phyloP scores from a whole-genome alignment of 2,888 invertebrate species.

The Terebella lapidaria region DNA sequence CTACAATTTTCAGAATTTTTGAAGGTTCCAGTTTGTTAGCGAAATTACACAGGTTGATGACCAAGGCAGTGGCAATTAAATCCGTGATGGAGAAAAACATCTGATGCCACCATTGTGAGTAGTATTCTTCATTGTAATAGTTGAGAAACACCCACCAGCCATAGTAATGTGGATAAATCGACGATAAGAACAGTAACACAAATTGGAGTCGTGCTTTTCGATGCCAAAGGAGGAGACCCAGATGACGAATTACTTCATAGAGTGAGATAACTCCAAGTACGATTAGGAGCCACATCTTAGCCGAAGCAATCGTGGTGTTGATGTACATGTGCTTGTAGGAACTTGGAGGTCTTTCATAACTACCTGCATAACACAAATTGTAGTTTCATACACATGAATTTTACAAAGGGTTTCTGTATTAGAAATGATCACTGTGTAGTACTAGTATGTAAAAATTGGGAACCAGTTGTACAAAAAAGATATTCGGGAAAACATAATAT shows the following conservation, averaged over 20 bases:
- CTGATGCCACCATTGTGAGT: slow-evolving; percentile 41
- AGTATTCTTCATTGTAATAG: slow-evolving; percentile 50
- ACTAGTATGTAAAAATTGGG: no score
- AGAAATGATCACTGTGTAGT: no score
- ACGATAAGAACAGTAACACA: slow-evolving; percentile 39
- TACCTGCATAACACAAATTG: no score
- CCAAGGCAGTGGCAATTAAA: slow-evolving; percentile 36
- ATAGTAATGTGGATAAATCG: slow-evolving; percentile 50
- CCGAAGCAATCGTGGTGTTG: slow-evolving; percentile 42
- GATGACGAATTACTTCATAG: slow-evolving; percentile 45
- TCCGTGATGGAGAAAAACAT: slow-evolving; percentile 49
- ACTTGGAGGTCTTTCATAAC: slow-evolving; percentile 46
- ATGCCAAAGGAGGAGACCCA: slow-evolving; percentile 32
- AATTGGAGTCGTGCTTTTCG: slow-evolving; percentile 31
- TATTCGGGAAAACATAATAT: no score
- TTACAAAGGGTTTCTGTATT: no score
- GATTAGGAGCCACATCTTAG: slow-evolving; percentile 39
- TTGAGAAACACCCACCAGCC: slow-evolving; percentile 52
- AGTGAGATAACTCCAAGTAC: slow-evolving; percentile 31
- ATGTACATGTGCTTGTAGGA: slow-evolving; percentile 50
- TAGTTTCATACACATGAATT: no score
- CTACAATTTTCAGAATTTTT: slow-evolving; percentile 43
- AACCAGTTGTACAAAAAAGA: no score
- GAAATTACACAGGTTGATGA: slow-evolving; percentile 39
- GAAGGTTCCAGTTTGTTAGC: slow-evolving; percentile 36